Evolutionary conservation across 2,888 invertebrate species (phyloP).

Genomic region (Caenorhabditis sulstoni): DNA sequence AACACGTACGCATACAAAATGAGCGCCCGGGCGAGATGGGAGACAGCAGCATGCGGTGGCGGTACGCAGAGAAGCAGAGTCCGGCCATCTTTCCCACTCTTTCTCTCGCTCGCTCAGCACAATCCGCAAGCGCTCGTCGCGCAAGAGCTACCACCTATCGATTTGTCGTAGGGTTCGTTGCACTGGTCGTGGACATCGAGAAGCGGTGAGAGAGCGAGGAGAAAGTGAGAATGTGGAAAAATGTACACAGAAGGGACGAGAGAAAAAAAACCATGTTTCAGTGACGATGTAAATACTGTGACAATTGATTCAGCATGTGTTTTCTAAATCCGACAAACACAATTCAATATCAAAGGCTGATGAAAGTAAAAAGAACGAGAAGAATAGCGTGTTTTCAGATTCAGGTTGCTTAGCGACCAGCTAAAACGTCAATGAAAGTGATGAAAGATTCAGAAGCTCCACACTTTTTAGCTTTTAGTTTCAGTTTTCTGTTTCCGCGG

Average conservation of each 20-base stretch:
- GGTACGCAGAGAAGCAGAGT: slow-evolving; percentile 46
- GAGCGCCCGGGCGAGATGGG: not conserved
- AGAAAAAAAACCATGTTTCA: not conserved
- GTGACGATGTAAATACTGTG: no score
- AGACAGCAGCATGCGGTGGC: slow-evolving; percentile 4
- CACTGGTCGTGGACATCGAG: slow-evolving; percentile 24
- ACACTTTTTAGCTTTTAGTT: slow-evolving; percentile 18
- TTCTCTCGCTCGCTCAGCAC: slow-evolving; percentile 13
- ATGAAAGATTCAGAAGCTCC: slow-evolving; percentile 30
- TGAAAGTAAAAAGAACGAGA: not conserved
- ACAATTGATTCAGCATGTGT: no score
- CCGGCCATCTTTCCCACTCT: slow-evolving; percentile 29
- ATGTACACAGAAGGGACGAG: not conserved
- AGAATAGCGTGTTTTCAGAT: not conserved
- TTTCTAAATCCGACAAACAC: no score
- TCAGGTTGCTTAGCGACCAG: not conserved
- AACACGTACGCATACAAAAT: slow-evolving; percentile 14
- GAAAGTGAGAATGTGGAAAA: not conserved
- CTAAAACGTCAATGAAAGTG: slow-evolving; percentile 16
- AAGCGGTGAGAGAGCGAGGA: not conserved
- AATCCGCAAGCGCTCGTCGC: slow-evolving; percentile 38
- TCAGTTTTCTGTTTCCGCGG: not conserved
- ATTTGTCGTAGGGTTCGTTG: slow-evolving; percentile 50
- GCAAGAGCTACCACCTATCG: slow-evolving; percentile 45
- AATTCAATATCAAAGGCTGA: no score